Conservation (phyloP, 2,888 invertebrate genomes). For the Amiota communis region DNA sequence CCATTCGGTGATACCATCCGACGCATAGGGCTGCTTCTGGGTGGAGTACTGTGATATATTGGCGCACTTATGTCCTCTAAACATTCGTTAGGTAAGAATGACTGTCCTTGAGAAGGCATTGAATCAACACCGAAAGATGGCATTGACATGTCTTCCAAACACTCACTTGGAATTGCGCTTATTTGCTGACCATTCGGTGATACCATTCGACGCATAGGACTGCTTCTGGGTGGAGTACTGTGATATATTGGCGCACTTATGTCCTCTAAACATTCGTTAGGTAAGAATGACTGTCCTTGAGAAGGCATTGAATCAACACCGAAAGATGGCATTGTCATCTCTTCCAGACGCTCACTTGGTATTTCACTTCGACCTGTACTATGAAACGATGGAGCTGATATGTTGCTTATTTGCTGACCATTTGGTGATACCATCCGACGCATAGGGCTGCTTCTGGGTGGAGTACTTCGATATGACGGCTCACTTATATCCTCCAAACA, state of each 20-base stretch:
- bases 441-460: not conserved
- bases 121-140: conserved; percentile 33
- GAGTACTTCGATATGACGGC: not conserved
- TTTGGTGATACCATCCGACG: not conserved
- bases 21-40: not conserved
- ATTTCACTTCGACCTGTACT: not conserved
- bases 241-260: conserved; percentile 20
- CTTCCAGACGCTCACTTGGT: not conserved
- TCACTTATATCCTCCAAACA: conserved; percentile 1
- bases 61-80: not conserved
- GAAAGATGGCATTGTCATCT: conserved; percentile 19
- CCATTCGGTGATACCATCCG: not conserved
- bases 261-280: conserved; percentile 10
- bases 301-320: not conserved
- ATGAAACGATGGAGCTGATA: conserved; percentile 3
- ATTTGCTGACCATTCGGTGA: conserved; percentile 26
- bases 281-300: not conserved
- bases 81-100: not conserved
- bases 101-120: not conserved
- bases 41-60: not conserved
- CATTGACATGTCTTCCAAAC: conserved; percentile 26
- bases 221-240: not conserved
- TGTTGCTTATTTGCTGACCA: conserved; percentile 7
- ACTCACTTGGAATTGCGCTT: conserved; percentile 14
- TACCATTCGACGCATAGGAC: not conserved